These are phyloP conservation scores for Scaptomyza graminum DNA, from an alignment of 1,140 invertebrate species.

Conservation along the genomic window DNA sequence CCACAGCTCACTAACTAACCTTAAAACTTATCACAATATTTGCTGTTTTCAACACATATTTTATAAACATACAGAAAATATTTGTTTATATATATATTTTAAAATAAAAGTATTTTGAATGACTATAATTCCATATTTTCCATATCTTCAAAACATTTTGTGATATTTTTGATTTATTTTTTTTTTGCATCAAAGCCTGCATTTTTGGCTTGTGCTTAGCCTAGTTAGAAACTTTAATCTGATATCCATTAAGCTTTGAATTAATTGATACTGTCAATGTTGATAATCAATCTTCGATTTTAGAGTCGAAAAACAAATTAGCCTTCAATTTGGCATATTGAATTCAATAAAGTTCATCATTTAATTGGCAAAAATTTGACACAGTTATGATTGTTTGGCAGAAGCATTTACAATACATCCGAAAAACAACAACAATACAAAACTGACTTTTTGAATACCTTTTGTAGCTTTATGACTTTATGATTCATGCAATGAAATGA, in stretches of 20 bases:
- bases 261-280: too few relatives aligned
- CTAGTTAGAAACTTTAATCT: too few relatives aligned
- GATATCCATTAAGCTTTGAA: too few relatives aligned
- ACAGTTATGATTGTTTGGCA: not conserved
- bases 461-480: conserved; percentile 29
- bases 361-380: not conserved
- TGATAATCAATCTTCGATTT: too few relatives aligned
- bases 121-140: too few relatives aligned
- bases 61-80: not conserved
- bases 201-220: too few relatives aligned
- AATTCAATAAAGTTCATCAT: not conserved
- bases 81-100: not conserved
- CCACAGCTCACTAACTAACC: conserved; percentile 37
- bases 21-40: conserved; percentile 55
- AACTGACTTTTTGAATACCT: conserved; percentile 19
- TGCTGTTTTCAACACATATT: conserved; percentile 40
- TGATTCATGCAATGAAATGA: conserved; percentile 52
- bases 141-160: too few relatives aligned
- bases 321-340: not conserved
- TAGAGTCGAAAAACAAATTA: not conserved
- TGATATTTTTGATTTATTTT: too few relatives aligned
- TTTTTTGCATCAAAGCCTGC: too few relatives aligned
- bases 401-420: not conserved
- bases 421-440: not conserved
- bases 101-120: too few relatives aligned